A percentile compares a stretch with the other conserved stretches of the same genome.
Evolutionary conservation across 1,140 invertebrate species (phyloP).

Genomic region (Lepidurus couesii): DNA sequence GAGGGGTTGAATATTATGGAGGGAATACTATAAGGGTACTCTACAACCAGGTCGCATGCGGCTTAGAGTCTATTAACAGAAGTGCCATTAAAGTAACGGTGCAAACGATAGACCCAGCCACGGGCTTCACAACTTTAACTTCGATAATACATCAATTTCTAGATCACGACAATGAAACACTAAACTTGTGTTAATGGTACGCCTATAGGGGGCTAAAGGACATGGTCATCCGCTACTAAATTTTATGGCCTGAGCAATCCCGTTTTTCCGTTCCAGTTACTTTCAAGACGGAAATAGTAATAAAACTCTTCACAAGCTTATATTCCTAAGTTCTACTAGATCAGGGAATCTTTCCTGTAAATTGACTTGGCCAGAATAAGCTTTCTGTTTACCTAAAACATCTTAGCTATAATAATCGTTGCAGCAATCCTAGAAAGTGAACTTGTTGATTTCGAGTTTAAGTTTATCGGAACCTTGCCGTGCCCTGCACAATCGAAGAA

Average conservation of each 20-base stretch:
- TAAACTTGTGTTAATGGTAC: background rate
- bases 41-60: background rate
- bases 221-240: slow-evolving; percentile 9
- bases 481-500: too few relatives aligned
- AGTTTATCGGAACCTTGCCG: too few relatives aligned
- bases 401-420: too few relatives aligned
- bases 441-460: too few relatives aligned
- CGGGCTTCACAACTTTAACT: background rate
- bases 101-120: background rate
- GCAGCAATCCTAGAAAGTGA: too few relatives aligned
- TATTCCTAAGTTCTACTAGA: background rate
- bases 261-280: slow-evolving; percentile 11
- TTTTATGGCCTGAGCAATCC: background rate
- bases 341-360: too few relatives aligned
- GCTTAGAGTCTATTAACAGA: background rate
- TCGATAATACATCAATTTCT: background rate
- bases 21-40: background rate
- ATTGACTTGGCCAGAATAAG: too few relatives aligned
- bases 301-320: background rate
- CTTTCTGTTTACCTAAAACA: too few relatives aligned
- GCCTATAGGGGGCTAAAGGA: background rate
- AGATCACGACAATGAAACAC: background rate
- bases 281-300: background rate
- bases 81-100: background rate
- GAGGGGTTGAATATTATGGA: background rate